Percentiles rank a stretch among this genome's conserved stretches.
phyloP scores from a whole-genome alignment of 53 echinoderm and acorn worm species.

The Mesocentrotus franciscanus region DNA sequence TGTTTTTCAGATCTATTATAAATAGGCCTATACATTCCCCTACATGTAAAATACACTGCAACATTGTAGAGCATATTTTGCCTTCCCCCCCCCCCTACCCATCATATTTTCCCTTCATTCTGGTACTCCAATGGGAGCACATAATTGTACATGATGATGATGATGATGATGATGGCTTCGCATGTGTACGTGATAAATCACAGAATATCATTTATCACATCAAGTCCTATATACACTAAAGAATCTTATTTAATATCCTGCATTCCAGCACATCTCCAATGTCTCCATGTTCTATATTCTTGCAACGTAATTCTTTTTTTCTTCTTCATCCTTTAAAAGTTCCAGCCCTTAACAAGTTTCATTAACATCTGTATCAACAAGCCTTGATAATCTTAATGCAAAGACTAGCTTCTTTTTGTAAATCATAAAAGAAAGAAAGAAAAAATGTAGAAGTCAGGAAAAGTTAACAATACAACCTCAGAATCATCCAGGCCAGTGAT shows the following conservation, averaged over 20 bases:
- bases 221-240: not conserved
- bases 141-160: not conserved
- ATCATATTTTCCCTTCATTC: too few relatives aligned
- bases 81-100: not conserved
- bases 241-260: not conserved
- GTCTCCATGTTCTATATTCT: not conserved
- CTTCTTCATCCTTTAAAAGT: not conserved
- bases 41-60: not conserved
- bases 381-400: not conserved
- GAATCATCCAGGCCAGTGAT: constrained; percentile 40
- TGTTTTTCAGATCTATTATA: not conserved
- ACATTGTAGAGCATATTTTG: not conserved
- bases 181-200: not conserved
- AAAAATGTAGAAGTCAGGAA: constrained; percentile 9
- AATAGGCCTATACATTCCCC: not conserved
- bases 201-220: not conserved
- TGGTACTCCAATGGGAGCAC: too few relatives aligned
- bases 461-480: constrained; percentile 43
- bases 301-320: not conserved
- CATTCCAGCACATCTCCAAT: not conserved
- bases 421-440: not conserved
- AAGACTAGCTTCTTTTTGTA: constrained; percentile 24
- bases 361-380: constrained; percentile 2
- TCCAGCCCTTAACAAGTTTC: not conserved
- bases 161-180: not conserved